Evolutionary conservation across 1,140 invertebrate genomes (phyloP).

Genomic region (Drosophila leontia): DNA sequence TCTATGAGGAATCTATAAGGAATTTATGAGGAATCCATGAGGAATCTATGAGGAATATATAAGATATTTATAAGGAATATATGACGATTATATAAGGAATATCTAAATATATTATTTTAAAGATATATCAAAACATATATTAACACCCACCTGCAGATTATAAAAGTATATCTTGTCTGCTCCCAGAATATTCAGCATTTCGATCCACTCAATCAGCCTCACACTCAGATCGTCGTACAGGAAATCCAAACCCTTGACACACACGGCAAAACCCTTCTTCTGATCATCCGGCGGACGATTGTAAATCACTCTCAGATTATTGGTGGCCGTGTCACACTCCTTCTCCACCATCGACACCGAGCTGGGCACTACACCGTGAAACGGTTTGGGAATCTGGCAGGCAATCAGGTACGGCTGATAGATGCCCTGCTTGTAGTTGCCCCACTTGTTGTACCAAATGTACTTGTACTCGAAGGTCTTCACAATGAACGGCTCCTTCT

Average conservation of each 20-base stretch:
- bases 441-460: slow-evolving; percentile 97
- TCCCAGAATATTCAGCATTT: slow-evolving; percentile 93
- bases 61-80: too few species aligned
- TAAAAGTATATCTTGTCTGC: slow-evolving; percentile 98
- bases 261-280: slow-evolving; percentile 95
- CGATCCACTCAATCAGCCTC: slow-evolving; percentile 97
- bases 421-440: slow-evolving; percentile 96
- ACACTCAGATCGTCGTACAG: slow-evolving; percentile 96
- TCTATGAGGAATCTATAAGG: too few species aligned
- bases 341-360: slow-evolving; percentile 95
- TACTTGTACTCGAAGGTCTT: slow-evolving; percentile 96
- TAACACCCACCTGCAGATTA: slow-evolving; percentile 88
- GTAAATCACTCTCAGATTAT: slow-evolving; percentile 94
- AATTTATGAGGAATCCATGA: too few species aligned
- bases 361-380: slow-evolving; percentile 90
- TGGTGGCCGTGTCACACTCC: slow-evolving; percentile 93
- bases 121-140: too few species aligned
- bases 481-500: slow-evolving; percentile 91
- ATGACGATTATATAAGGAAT: too few species aligned
- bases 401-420: slow-evolving; percentile 96
- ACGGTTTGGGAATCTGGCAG: slow-evolving; percentile 92
- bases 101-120: too few species aligned
- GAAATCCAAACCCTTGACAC: slow-evolving; percentile 97
- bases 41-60: too few species aligned
- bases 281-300: slow-evolving; percentile 88